Conservation (phyloP, 2,888 invertebrate species). For the Vesta saturnalis region DNA sequence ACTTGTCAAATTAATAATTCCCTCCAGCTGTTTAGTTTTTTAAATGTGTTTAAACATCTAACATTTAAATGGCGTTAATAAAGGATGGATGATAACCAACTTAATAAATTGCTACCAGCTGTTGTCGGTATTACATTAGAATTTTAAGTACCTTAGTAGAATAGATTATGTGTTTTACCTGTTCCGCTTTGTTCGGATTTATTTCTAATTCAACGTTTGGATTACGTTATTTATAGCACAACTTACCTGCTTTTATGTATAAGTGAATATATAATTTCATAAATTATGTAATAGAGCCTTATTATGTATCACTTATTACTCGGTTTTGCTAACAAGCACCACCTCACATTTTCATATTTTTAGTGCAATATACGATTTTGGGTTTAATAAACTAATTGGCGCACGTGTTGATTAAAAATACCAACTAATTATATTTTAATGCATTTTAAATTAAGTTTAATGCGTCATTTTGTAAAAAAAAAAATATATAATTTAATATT, state of each 20-base stretch:
- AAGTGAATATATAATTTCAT: slow-evolving; percentile 2
- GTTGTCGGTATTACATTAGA: slow-evolving; percentile 35
- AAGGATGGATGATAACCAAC: slow-evolving; percentile 26
- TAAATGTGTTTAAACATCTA: slow-evolving; percentile 7
- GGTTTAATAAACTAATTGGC: too few relatives aligned
- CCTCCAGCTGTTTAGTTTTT: slow-evolving; percentile 24
- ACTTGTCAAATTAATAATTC: slow-evolving; percentile 29
- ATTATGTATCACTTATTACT: too few relatives aligned
- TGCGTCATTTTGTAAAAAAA: too few relatives aligned
- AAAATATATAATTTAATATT: too few relatives aligned
- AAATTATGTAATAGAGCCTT: slow-evolving; percentile 12
- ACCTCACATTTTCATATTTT: too few relatives aligned
- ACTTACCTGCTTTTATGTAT: slow-evolving; percentile 25
- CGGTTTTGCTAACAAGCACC: too few relatives aligned
- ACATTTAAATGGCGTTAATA: slow-evolving; percentile 17
- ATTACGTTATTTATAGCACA: slow-evolving; percentile 27
- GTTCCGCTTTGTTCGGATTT: slow-evolving; percentile 35
- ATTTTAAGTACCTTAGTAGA: slow-evolving; percentile 32
- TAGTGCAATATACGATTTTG: too few relatives aligned
- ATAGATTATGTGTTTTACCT: slow-evolving; percentile 32
- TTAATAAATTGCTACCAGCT: slow-evolving; percentile 35
- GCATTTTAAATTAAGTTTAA: too few relatives aligned
- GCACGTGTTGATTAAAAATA: too few relatives aligned
- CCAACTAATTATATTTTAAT: too few relatives aligned
- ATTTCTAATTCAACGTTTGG: slow-evolving; percentile 34